A percentile compares a stretch with the other conserved stretches of the same genome.
These are phyloP conservation scores for Volucella bombylans DNA, from an alignment of 2,888 invertebrate genomes.

Conservation along the genomic window DNA sequence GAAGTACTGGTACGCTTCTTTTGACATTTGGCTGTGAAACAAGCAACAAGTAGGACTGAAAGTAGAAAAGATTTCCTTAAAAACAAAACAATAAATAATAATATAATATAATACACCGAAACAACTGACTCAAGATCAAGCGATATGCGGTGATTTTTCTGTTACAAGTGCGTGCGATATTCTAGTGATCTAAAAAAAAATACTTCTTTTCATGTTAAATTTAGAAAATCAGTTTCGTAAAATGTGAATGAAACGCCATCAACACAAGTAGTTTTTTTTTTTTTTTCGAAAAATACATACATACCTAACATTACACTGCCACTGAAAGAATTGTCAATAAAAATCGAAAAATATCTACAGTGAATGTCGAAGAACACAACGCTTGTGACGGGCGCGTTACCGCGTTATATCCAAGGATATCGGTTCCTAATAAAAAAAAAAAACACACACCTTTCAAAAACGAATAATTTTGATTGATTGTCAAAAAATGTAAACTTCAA, in stretches of 20 bases:
- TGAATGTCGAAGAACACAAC: conserved; percentile 39
- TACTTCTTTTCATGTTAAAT: conserved; percentile 26
- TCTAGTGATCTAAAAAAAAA: conserved; percentile 37
- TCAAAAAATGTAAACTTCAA: conserved; percentile 46
- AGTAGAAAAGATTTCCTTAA: conserved; percentile 23
- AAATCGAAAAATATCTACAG: conserved; percentile 3
- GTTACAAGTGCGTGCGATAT: conserved; percentile 51
- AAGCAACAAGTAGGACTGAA: conserved; percentile 76
- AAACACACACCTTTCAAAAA: conserved; percentile 3
- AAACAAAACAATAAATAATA: conserved; percentile 9
- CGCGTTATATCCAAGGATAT: conserved; percentile 43
- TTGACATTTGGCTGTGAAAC: conserved; percentile 80
- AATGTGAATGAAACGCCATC: conserved; percentile 68
- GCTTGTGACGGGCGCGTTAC: conserved; percentile 23
- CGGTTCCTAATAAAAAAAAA: conserved; percentile 8
- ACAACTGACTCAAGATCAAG: conserved; percentile 17
- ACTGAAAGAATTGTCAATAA: conserved; percentile 2
- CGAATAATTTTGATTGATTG: background rate
- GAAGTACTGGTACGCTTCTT: conserved; percentile 76
- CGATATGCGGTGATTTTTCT: conserved; percentile 51
- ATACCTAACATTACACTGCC: no score
- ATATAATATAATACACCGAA: conserved; percentile 20
- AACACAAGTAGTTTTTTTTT: background rate
- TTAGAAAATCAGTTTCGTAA: conserved; percentile 42
- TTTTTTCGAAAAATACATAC: no score